These are phyloP conservation scores for Drosophila emarginata DNA, from an alignment of 2,888 invertebrate species.

Conservation along the genomic window DNA sequence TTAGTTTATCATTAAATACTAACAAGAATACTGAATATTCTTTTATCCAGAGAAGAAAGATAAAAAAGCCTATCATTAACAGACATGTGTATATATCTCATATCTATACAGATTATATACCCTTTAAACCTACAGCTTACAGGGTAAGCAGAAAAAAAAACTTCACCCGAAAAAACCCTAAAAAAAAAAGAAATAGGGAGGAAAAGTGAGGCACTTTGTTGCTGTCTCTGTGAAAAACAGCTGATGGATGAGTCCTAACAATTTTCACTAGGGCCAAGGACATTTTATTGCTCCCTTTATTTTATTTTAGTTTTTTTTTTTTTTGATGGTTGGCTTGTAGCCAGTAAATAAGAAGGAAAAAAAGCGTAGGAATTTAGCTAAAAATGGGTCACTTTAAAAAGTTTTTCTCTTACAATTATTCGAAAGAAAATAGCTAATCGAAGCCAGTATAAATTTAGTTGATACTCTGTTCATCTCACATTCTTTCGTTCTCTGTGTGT, in stretches of 20 bases:
- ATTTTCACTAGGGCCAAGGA: conserved; percentile 69
- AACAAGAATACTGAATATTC: no score
- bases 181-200: neutral
- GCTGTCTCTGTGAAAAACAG: conserved; percentile 52
- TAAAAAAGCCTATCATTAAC: neutral
- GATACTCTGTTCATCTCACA: neutral
- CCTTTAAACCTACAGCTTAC: neutral
- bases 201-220: conserved; percentile 46
- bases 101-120: neutral
- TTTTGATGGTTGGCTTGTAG: conserved; percentile 33
- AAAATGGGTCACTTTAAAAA: conserved; percentile 52
- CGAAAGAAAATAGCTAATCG: neutral
- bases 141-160: conserved; percentile 6
- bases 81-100: neutral
- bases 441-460: neutral
- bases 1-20: no score
- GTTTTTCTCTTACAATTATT: neutral
- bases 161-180: neutral
- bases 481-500: neutral
- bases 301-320: conserved; percentile 3
- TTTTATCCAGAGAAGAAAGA: no score
- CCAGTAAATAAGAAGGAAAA: conserved; percentile 33
- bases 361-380: conserved; percentile 23
- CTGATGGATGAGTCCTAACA: conserved; percentile 65
- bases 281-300: conserved; percentile 39